Conservation (phyloP, 2,113 vertebrate species). For the Poecilia latipinna region DNA sequence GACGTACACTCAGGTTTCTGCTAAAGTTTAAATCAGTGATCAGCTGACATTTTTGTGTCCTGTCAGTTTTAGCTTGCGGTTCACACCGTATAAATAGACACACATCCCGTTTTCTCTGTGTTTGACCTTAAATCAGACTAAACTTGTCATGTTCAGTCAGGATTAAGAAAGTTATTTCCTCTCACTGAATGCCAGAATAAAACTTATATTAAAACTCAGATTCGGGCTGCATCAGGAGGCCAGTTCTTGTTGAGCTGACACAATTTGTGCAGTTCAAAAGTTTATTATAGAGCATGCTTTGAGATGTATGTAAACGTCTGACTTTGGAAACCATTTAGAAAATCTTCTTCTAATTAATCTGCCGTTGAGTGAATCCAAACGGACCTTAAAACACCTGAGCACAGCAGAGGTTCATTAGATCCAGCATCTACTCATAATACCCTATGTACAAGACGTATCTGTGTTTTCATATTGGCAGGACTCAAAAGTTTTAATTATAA, state of each 20-base stretch:
- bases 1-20: not conserved
- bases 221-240: not conserved
- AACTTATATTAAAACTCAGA: not conserved
- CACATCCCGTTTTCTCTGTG: not conserved
- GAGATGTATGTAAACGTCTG: too few relatives aligned
- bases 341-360: too few relatives aligned
- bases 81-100: not conserved
- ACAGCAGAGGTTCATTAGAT: too few relatives aligned
- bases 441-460: too few relatives aligned
- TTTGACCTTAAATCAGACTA: not conserved
- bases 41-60: not conserved
- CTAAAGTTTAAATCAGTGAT: not conserved
- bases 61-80: not conserved
- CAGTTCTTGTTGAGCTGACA: not conserved
- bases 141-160: not conserved
- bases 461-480: too few relatives aligned
- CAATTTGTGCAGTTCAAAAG: not conserved
- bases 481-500: too few relatives aligned
- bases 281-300: not conserved
- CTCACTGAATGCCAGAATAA: too few relatives aligned
- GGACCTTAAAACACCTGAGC: too few relatives aligned
- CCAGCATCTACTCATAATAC: too few relatives aligned
- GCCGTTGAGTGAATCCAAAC: too few relatives aligned
- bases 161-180: not conserved
- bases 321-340: too few relatives aligned